Percentiles rank a stretch among this genome's conserved stretches.
Evolutionary conservation across 2,888 invertebrate genomes (phyloP).

Genomic region (Drosophila prolongata): DNA sequence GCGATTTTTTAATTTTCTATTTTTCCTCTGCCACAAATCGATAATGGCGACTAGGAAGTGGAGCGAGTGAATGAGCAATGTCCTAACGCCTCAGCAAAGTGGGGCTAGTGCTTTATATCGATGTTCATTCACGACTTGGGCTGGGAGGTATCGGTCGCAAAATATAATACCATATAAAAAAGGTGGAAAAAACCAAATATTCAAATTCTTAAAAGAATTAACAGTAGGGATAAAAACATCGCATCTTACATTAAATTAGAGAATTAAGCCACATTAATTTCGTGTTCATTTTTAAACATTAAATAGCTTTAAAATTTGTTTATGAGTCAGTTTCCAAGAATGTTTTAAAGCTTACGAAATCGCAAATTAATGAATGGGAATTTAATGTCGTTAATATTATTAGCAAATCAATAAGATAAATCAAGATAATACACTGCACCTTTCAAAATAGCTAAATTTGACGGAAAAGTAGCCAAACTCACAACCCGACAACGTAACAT

Average conservation of each 20-base stretch:
- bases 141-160: background rate
- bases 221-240: no score
- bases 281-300: no score
- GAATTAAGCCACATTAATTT: no score
- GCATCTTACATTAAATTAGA: no score
- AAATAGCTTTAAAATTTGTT: no score
- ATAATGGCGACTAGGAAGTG: conserved; percentile 28
- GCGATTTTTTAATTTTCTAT: conserved; percentile 64
- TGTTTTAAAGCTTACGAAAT: no score
- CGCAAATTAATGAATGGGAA: no score
- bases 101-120: conserved; percentile 3
- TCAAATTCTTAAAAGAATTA: background rate
- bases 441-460: background rate
- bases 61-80: conserved; percentile 1
- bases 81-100: conserved; percentile 3
- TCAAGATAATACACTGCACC: no score
- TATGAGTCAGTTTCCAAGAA: no score
- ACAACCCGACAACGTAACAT: background rate
- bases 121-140: background rate
- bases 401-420: no score
- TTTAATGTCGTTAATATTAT: no score
- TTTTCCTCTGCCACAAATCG: conserved; percentile 67
- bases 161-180: background rate
- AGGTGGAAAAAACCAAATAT: background rate
- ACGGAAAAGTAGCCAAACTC: background rate